These are phyloP conservation scores for Folsomia candida DNA, from an alignment of 2,888 invertebrate species.

Conservation along the genomic window DNA sequence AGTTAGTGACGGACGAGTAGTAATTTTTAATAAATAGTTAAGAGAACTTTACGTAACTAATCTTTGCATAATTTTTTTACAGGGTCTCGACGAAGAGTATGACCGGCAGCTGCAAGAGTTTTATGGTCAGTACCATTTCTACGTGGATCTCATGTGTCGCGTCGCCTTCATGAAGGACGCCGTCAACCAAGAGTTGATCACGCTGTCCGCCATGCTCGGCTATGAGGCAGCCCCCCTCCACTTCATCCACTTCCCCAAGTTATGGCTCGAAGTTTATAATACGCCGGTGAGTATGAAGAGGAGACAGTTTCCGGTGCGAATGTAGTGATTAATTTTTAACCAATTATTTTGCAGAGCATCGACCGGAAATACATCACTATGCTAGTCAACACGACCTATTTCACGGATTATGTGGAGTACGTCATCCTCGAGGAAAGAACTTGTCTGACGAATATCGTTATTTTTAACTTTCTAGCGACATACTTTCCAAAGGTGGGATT, in stretches of 20 bases:
- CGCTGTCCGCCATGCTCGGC: conserved; percentile 83
- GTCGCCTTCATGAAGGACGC: conserved; percentile 85
- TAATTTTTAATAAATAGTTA: conserved; percentile 5
- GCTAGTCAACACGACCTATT: conserved; percentile 75
- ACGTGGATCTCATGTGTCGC: conserved; percentile 81
- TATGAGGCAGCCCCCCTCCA: conserved; percentile 85
- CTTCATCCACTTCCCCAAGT: conserved; percentile 82
- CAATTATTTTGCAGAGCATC: conserved; percentile 62
- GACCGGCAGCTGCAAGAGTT: conserved; percentile 72
- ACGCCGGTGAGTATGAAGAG: conserved; percentile 62
- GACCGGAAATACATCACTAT: conserved; percentile 78
- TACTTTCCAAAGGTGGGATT: conserved; percentile 79
- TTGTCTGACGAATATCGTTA: conserved; percentile 77
- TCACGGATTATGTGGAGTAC: conserved; percentile 87
- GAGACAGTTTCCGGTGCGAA: too few relatives aligned
- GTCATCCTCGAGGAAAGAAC: conserved; percentile 81
- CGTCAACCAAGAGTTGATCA: conserved; percentile 79
- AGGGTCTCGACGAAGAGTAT: conserved; percentile 67
- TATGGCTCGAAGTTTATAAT: conserved; percentile 85
- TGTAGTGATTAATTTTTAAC: neutral
- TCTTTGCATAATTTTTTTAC: neutral
- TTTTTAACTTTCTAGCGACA: conserved; percentile 81
- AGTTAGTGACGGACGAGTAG: too few relatives aligned
- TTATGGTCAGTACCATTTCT: conserved; percentile 83
- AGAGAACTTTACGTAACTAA: neutral